Conservation (phyloP, 2,797 vertebrate genomes). For the Anolis apletophallus region DNA sequence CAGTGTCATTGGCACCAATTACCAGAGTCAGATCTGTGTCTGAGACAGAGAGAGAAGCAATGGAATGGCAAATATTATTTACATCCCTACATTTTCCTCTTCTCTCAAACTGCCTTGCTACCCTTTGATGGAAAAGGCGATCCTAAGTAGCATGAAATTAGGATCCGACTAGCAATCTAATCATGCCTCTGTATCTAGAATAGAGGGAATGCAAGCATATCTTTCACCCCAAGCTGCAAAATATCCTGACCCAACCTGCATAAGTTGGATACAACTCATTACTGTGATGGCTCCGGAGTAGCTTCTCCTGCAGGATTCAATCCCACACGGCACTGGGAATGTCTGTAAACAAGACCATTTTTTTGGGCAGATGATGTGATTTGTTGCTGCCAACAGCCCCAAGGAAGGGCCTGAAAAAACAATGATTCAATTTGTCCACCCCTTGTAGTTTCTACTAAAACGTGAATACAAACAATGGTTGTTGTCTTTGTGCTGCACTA, state of each 20-base stretch:
- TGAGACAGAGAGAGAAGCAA: constrained; percentile 68
- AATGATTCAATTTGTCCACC: neutral
- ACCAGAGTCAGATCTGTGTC: constrained; percentile 82
- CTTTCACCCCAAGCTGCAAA: too few relatives aligned
- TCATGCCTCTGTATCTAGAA: too few relatives aligned
- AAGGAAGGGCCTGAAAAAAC: neutral
- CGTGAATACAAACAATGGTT: neutral
- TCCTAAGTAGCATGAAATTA: too few relatives aligned
- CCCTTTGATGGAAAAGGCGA: too few relatives aligned
- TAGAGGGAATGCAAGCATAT: too few relatives aligned
- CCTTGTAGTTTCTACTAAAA: neutral
- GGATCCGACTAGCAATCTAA: too few relatives aligned
- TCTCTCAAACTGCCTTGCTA: too few relatives aligned
- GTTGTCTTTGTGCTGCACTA: constrained; percentile 4
- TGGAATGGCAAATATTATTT: neutral
- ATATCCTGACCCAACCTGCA: too few relatives aligned
- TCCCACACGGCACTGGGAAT: neutral
- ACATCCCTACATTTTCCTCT: too few relatives aligned
- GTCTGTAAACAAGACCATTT: neutral
- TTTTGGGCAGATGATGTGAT: neutral
- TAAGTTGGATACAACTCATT: neutral
- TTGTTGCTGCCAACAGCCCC: neutral
- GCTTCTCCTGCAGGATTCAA: too few relatives aligned
- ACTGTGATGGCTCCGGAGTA: neutral
- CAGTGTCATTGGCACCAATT: constrained; percentile 82